Base-by-base conservation (phyloP, 1,140 invertebrate species). In the Lysiphlebus fabarum region DNA sequence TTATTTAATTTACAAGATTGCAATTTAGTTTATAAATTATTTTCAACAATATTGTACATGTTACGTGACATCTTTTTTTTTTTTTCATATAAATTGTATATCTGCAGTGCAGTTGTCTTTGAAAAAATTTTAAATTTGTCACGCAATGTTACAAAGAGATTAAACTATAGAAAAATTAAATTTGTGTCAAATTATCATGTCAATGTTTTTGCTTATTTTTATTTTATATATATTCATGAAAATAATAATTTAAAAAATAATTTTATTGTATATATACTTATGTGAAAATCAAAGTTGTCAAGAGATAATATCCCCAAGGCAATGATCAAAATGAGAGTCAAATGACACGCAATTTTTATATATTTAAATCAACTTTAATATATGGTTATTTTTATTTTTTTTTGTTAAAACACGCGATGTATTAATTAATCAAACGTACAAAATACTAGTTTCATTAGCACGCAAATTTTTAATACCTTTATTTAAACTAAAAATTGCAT, bases 391-490 rank as follows among this genome's bases (percentile, higher is more conserved):
- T n/a, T n/a, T n/a, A n/a, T 26, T 53, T 10, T 37, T 14, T 43
- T 44, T 49, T 55, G 37, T 53, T 53, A 38, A 48, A 62, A 56
- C 72, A 72, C 70, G 71, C 71, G 64, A 74, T 61, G 73, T 74
- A 70, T 75, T 71, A 74, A 70, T 72, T 69, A 66, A 45, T 53
- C 58, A 60, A 60, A 48, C 67, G 47, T 26, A 26, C 56, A 61
- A 54, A 58, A 60, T 57, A 45, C 43, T 56, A 57, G 61, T 63
- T 72, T 73, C 70, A 69, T 75, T 75, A 69, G 63, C 71, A 72
- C 70, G 66, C 67, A 67, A 75, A 73, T 75, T 62, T 65, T 62
- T 62, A 59, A 17, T 34, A n/a, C 42, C 34, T 8, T 42, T 12
- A 17, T 48, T 12, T 50, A 33, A 11, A 11, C 42, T 12, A 38